These are phyloP conservation scores for Leucophora obtusa DNA, from an alignment of 2,888 invertebrate species.

Conservation along the genomic window DNA sequence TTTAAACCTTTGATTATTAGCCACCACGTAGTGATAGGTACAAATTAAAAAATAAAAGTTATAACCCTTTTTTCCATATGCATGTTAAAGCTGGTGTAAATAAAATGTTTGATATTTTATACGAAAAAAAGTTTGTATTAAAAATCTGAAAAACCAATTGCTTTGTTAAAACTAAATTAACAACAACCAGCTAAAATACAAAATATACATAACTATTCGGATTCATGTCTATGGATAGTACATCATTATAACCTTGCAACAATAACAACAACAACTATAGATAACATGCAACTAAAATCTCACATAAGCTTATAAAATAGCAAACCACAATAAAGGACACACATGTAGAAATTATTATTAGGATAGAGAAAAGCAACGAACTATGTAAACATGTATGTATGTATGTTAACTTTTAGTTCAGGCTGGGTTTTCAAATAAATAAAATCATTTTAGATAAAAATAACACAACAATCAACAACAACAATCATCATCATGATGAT, in stretches of 20 bases:
- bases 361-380: not conserved
- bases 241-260: conserved; percentile 30
- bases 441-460: conserved; percentile 39
- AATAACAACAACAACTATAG: not conserved
- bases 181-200: conserved; percentile 20
- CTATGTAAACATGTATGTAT: too few relatives aligned
- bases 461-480: conserved; percentile 15
- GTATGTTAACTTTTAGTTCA: not conserved
- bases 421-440: conserved; percentile 27
- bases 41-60: too few relatives aligned
- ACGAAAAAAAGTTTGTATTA: not conserved
- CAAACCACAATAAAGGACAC: not conserved
- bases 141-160: conserved; percentile 28
- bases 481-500: conserved; percentile 11
- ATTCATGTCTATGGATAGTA: conserved; percentile 33
- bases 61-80: too few relatives aligned
- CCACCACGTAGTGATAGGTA: too few relatives aligned
- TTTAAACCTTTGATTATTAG: too few relatives aligned
- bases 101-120: conserved; percentile 46
- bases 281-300: conserved; percentile 42
- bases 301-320: conserved; percentile 16
- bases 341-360: conserved; percentile 4
- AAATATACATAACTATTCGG: conserved; percentile 19
- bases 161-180: conserved; percentile 45
- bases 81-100: conserved; percentile 32